phyloP scores from a whole-genome alignment of 2,113 vertebrate species.

The Chaenocephalus aceratus region DNA sequence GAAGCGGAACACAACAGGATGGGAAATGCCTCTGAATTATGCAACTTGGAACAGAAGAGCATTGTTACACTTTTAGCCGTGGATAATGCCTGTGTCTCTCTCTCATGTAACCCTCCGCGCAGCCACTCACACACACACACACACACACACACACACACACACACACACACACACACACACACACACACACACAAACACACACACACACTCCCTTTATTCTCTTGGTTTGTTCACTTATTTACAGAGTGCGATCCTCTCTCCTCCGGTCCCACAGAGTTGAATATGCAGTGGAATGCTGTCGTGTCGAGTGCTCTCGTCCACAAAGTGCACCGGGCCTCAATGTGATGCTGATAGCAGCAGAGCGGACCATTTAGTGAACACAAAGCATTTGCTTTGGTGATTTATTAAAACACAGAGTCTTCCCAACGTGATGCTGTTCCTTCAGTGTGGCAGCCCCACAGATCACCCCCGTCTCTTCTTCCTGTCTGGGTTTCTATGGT shows the following conservation, averaged over 20 bases:
- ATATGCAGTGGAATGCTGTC: conserved; percentile 76
- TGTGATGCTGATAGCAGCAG: conserved; percentile 74
- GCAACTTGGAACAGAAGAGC: conserved; percentile 68
- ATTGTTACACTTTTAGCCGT: conserved; percentile 71
- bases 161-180: neutral
- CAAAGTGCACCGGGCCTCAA: conserved; percentile 52
- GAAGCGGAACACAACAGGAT: conserved; percentile 56
- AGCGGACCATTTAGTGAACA: conserved; percentile 75
- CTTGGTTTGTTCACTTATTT: conserved; percentile 73
- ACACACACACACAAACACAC: neutral
- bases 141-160: conserved; percentile 1
- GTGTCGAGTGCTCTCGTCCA: conserved; percentile 55
- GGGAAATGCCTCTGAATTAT: conserved; percentile 72
- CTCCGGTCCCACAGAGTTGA: conserved; percentile 62
- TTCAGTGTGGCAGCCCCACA: conserved; percentile 28
- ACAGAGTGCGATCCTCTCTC: conserved; percentile 47
- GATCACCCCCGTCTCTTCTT: conserved; percentile 30
- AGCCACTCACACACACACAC: neutral
- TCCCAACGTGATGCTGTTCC: conserved; percentile 30
- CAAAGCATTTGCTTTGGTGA: conserved; percentile 71
- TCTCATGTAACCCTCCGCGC: conserved; percentile 3
- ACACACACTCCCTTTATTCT: conserved; percentile 5
- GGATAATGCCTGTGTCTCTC: conserved; percentile 45
- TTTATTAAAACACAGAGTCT: conserved; percentile 66
- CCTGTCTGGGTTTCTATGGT: neutral